Conservation (phyloP, 2,113 vertebrate genomes). For the Toxotes chatareus region DNA sequence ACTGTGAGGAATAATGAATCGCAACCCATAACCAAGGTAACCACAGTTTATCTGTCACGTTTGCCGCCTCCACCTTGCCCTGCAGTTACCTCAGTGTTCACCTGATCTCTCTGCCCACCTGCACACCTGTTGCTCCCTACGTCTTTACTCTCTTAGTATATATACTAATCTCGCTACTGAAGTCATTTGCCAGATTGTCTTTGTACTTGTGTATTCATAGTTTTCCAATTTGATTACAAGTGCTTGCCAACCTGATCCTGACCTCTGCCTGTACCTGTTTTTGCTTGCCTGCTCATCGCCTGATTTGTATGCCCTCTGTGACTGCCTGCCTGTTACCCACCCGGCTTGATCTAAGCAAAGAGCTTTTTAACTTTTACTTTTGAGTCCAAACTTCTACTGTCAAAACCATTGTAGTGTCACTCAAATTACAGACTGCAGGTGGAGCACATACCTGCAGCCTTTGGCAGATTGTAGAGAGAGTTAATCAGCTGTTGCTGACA, state of each 20-base stretch:
- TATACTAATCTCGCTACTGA: neutral
- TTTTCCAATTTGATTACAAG: neutral
- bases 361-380: neutral
- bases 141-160: neutral
- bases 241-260: neutral
- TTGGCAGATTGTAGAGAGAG: slow-evolving; percentile 20
- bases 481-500: slow-evolving; percentile 37
- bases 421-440: slow-evolving; percentile 54
- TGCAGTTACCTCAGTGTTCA: neutral
- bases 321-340: neutral
- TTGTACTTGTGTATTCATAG: neutral
- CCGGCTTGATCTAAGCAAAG: neutral
- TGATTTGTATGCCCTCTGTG: neutral
- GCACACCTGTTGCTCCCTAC: neutral
- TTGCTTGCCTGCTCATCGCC: neutral
- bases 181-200: neutral
- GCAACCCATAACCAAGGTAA: slow-evolving; percentile 11
- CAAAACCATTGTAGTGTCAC: neutral
- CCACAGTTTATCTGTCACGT: slow-evolving; percentile 5
- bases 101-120: neutral
- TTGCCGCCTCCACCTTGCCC: neutral
- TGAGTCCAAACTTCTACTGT: neutral
- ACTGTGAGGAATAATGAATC: slow-evolving; percentile 6
- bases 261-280: neutral
- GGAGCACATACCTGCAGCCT: slow-evolving; percentile 33